Conservation (phyloP, 2,888 invertebrate species). For the Synanthedon formicaeformis region DNA sequence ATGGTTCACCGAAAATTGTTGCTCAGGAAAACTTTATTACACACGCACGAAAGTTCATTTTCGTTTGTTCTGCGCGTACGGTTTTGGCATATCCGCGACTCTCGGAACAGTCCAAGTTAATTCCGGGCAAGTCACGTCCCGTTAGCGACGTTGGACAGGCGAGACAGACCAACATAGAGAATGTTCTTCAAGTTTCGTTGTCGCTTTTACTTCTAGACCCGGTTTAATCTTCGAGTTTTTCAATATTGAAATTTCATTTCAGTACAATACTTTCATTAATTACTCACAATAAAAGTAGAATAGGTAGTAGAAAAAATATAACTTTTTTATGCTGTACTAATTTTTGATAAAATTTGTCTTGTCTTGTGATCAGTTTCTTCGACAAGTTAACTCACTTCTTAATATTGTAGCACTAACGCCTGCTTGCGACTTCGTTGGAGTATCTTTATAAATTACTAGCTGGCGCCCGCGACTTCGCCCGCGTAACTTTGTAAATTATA, state of each 20-base stretch:
- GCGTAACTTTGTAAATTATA: no score
- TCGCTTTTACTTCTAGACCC: background rate
- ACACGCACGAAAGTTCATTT: conserved; percentile 18
- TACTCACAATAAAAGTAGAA: no score
- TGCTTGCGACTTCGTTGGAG: no score
- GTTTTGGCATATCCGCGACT: conserved; percentile 19
- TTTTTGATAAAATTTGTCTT: no score
- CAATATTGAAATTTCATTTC: no score
- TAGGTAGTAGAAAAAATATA: no score
- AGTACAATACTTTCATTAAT: background rate
- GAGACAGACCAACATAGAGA: conserved; percentile 40
- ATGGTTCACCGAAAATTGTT: conserved; percentile 9
- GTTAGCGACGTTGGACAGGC: conserved; percentile 27
- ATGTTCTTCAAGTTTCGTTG: conserved; percentile 10
- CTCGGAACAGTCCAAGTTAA: conserved; percentile 32
- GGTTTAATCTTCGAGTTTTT: background rate
- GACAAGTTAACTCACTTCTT: no score
- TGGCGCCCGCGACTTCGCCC: no score
- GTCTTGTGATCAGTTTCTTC: no score
- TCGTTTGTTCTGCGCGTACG: conserved; percentile 8
- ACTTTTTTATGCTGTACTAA: no score
- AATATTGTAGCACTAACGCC: no score
- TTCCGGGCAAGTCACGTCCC: conserved; percentile 51
- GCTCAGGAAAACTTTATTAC: conserved; percentile 11
- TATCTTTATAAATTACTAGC: no score